Evolutionary conservation across 2,113 vertebrate species (phyloP), one percentile per base, ranked within the genome.

Genomic region (Catharus fuscescens): DNA sequence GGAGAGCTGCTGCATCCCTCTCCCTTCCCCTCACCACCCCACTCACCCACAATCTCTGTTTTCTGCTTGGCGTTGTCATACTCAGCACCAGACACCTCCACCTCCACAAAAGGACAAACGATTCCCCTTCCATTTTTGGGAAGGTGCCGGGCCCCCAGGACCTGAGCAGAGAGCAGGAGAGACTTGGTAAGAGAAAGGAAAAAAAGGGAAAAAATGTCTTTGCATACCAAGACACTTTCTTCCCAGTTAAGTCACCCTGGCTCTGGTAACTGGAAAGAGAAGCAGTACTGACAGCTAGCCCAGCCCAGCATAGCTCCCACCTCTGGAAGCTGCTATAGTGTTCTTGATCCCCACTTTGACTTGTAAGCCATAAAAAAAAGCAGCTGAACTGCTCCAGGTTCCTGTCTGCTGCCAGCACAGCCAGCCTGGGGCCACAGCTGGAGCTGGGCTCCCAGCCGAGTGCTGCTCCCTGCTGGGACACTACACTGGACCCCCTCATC

Each of bases 91-190:
- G 99, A 99, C 91, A 99, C 98, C 91, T 99, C 99, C 6, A 99
- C 98, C 98, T 99, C 99, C 72, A 99, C 99, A 4, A 99, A 98
- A 7, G 99, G 99, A 79, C 99, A 99, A 87, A 99, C 99, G 0
- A 99, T 99, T 80, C 99, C 99, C 13, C 99, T 98, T 16, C 99
- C 99, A 0, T 99, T 99, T 95, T 99, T 99, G 10, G 99, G 99
- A 73, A 99, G 97, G 92, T 99, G 99, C 21, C 99, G 98, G 6
- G 99, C 99, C 5, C 99, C 99, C 96, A 99, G 95, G 52, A 99
- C 98, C 99, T 99, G 93, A 80, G 38, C 53, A 81, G 60, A 71
- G 42, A 91, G 48, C 62, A 76, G 25, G 66, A 57, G 48, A 95
- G 61, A 65, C 36, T 81, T 40, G 17, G 42, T 83, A 66, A 86